Evolutionary conservation across 2,888 invertebrate genomes (phyloP).

Genomic region (Tolmerus cingulatus): DNA sequence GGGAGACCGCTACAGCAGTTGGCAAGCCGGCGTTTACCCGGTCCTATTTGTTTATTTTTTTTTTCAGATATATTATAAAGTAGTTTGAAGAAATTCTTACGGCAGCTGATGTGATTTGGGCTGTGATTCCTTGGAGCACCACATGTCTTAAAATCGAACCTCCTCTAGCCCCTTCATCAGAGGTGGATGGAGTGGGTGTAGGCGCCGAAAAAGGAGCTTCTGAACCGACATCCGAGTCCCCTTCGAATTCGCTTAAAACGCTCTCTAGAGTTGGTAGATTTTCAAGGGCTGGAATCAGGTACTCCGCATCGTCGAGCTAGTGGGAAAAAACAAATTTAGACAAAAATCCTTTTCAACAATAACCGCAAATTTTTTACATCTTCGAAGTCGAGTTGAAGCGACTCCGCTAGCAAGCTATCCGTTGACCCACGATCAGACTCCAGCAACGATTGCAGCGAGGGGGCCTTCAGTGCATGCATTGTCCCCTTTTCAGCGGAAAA

Average conservation of each 20-base stretch:
- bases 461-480: constrained; percentile 62
- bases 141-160: constrained; percentile 79
- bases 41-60: constrained; percentile 67
- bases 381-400: constrained; percentile 73
- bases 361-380: constrained; percentile 65
- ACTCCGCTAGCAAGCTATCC: constrained; percentile 69
- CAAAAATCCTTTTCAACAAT: background rate
- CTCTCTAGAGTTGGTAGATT: constrained; percentile 81
- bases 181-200: constrained; percentile 62
- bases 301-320: constrained; percentile 82
- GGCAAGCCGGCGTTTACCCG: constrained; percentile 88
- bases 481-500: background rate
- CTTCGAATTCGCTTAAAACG: constrained; percentile 78
- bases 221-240: constrained; percentile 69
- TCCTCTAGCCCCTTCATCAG: constrained; percentile 61
- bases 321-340: background rate
- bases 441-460: constrained; percentile 67
- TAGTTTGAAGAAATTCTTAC: constrained; percentile 65
- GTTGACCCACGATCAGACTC: constrained; percentile 72
- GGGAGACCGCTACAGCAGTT: constrained; percentile 81
- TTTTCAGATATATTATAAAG: background rate
- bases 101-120: constrained; percentile 86
- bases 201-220: constrained; percentile 56
- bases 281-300: constrained; percentile 79
- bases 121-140: constrained; percentile 86